A percentile compares a stretch with the other conserved stretches of the same genome.
These are phyloP conservation scores for Enteromius unitaeniatus DNA, from an alignment of 2,797 vertebrate species.

Conservation along the genomic window DNA sequence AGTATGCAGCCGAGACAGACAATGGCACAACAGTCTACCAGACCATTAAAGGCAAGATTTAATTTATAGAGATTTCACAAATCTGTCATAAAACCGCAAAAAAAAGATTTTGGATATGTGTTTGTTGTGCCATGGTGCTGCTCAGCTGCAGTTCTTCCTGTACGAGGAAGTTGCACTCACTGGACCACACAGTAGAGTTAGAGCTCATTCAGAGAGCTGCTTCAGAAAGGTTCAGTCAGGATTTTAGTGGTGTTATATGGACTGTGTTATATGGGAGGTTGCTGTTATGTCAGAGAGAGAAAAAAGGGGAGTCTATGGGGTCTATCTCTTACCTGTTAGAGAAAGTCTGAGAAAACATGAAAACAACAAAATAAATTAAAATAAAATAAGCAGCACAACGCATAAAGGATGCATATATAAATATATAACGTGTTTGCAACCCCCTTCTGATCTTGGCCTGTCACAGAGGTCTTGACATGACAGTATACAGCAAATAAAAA, in stretches of 20 bases:
- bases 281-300: constrained; percentile 31
- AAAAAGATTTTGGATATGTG: neutral
- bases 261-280: constrained; percentile 33
- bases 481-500: neutral
- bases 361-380: constrained; percentile 44
- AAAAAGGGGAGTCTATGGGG: constrained; percentile 32
- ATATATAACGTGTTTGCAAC: neutral
- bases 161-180: neutral
- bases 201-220: constrained; percentile 12
- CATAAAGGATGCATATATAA: neutral
- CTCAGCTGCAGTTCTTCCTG: neutral
- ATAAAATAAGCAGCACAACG: constrained; percentile 15
- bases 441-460: neutral
- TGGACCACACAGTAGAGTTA: constrained; percentile 14
- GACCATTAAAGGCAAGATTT: neutral
- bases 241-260: constrained; percentile 31
- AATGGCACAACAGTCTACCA: neutral
- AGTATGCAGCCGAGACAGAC: constrained; percentile 12
- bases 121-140: constrained; percentile 17
- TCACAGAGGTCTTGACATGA: neutral
- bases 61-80: neutral
- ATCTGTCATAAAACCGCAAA: neutral
- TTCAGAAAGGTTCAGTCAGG: constrained; percentile 9
- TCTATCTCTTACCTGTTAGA: constrained; percentile 44
- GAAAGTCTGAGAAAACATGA: constrained; percentile 38